Evolutionary conservation across 2,797 vertebrate genomes (phyloP).

Genomic region (Eulemur mongoz): DNA sequence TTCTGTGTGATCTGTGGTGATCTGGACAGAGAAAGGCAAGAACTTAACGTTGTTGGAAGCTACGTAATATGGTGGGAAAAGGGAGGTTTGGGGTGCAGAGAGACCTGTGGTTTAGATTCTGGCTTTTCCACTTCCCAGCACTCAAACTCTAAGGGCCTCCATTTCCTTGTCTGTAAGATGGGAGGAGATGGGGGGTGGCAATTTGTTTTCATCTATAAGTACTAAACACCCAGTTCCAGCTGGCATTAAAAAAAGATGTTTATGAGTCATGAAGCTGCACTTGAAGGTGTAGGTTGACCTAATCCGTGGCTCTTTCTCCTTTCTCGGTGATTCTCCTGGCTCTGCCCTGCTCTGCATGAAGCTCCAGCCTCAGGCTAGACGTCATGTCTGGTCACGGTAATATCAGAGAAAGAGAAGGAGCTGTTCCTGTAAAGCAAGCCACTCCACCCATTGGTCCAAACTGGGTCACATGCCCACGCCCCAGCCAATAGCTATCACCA

Average conservation of each 20-base stretch:
- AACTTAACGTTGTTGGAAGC: background rate
- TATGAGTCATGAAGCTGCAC: background rate
- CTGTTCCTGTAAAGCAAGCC: background rate
- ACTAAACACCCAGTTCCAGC: background rate
- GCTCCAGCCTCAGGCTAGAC: background rate
- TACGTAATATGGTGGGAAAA: fast-evolving
- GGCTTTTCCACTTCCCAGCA: background rate
- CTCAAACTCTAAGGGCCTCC: background rate
- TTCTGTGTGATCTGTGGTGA: background rate
- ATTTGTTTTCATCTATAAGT: background rate
- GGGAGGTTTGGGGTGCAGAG: background rate
- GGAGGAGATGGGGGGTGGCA: background rate
- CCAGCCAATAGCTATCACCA: background rate
- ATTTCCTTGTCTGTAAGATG: background rate
- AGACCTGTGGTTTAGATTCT: background rate
- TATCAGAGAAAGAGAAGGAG: background rate
- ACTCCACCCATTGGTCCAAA: background rate
- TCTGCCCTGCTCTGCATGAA: background rate
- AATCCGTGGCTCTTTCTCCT: background rate
- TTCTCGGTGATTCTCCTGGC: background rate
- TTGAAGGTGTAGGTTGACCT: background rate
- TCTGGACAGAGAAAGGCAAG: background rate
- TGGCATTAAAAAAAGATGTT: background rate
- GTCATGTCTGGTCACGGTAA: background rate
- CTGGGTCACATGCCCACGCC: background rate